phyloP scores from a whole-genome alignment of 2,888 invertebrate species.

The Choristoneura rosaceana region DNA sequence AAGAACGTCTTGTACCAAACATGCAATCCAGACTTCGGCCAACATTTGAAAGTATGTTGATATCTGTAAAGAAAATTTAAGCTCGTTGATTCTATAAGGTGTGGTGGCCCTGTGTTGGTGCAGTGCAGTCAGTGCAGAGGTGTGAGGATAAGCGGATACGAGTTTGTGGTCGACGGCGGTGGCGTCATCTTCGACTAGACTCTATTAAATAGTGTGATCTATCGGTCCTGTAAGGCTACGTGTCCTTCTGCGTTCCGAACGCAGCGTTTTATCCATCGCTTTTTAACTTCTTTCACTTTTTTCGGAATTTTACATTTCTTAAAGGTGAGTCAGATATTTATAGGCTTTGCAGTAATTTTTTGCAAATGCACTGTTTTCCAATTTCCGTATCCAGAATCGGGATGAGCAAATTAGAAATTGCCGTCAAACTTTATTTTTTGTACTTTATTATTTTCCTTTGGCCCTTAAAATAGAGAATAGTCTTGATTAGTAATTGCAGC shows the following conservation, averaged over 20 bases:
- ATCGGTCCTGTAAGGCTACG: constrained; percentile 23
- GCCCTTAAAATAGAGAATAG: no score
- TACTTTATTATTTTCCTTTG: no score
- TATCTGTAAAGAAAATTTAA: no score
- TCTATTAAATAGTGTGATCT: background rate
- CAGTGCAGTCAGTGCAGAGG: constrained; percentile 13
- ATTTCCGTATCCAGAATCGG: no score
- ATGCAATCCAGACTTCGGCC: no score
- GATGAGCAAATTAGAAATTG: no score
- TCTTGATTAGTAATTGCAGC: background rate
- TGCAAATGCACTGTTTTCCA: no score
- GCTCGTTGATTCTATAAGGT: background rate
- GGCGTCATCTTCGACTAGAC: constrained; percentile 34
- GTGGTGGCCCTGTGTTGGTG: constrained; percentile 19
- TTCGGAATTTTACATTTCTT: background rate
- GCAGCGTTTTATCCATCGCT: background rate
- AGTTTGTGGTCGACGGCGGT: constrained; percentile 18
- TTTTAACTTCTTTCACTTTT: background rate
- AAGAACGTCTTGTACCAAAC: no score
- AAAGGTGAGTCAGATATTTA: no score
- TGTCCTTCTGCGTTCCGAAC: background rate
- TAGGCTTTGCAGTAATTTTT: no score
- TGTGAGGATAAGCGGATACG: constrained; percentile 25
- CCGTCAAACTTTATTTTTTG: no score
- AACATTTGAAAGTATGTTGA: no score